Base-by-base conservation (phyloP, 2,113 vertebrate species). In the Gymnogyps californianus region DNA sequence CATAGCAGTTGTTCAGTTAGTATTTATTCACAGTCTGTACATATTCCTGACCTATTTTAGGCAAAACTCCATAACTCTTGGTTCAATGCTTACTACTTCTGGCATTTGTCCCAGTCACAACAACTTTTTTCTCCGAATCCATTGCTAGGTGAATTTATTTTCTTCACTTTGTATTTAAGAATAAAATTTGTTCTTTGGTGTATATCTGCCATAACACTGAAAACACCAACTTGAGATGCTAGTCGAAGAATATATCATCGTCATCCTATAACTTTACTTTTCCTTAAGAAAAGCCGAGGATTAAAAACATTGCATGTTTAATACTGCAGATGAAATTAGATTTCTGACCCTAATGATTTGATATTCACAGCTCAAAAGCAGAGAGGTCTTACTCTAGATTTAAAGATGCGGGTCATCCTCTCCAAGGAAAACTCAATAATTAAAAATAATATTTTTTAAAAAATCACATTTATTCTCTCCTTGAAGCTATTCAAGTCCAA, bases 281-380 rank as follows among this genome's bases (percentile, higher is more conserved):
- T 85, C 28, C 36, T 80, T 83, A 61, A 81, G 58, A 92, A 83
- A 88, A 86, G 8, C 10, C 15, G 8, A 83, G n/a, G 34, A 83
- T 87, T 83, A 74, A 75, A 89, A 75, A 19, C 44, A 40, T 1
- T 52, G 6, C 40, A 71, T 52, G 24, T 62, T 79, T 79, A 89
- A 93, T 75, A 76, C 21, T 36, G 67, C 59, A 93, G 51, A 77
- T n/a, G 18, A 93, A 94, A 87, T 94, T 75, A 89, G 65, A 87
- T 62, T 93, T 74, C 40, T 89, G 83, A 95, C 77, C 78, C 69
- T 67, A 87, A 83, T 74, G 29, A 90, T 83, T 89, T 81, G 42
- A 95, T 84, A 95, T 55, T 89, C 80, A 92, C 59, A 87, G 59
- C 58, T 74, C 72, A 92, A 94, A 91, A 89, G n/a, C 65, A 93